Evolutionary conservation across 2,113 vertebrate genomes (phyloP), one percentile per base, ranked within the genome.

Genomic region (Merops nubicus): DNA sequence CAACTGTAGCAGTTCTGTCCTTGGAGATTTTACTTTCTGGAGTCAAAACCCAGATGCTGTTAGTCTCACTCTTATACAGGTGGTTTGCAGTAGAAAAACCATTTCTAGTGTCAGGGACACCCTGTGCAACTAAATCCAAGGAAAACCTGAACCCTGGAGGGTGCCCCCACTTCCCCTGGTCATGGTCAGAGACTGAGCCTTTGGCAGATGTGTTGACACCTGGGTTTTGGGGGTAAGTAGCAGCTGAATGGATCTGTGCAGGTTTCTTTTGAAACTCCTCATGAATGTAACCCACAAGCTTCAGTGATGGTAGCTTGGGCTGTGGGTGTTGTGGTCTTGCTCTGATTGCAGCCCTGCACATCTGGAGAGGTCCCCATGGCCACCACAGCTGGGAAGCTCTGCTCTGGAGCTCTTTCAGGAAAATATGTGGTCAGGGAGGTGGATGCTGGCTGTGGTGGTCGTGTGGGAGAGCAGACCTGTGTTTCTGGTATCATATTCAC

Each of bases 401-500:
- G 50, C 38, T 53, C 50, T 53, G 70, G 16, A 73, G 70, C 34
- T 68, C 54, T 73, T 16, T 45, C 40, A 5, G 1, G 38, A 6
- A 54, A 78, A 43, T 15, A 4, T 1, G 0, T 12, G 40, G 31
- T 28, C 1, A 3, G 3, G 26, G 50, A 36, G 43, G 56, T 22
- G 25, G 43, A 29, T 62, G n/a, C 51, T 73, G 73, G 28, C 29
- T 67, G n/a, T 21, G 34, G 79, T 28, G 65, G 12, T 19, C 0
- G 7, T n/a, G 33, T 60, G 40, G 34, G 51, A 54, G 51, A 38
- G 23, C 34, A 73, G 59, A 50, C 16, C 22, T 2, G 34, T 34
- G 22, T 54, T 64, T 36, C 21, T 43, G 34, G 33, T 38, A 0
- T 15, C 0, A 0, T 5, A 3, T 11, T 19, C 18, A 13, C 28